Evolutionary conservation across 1,140 invertebrate genomes (phyloP), one percentile per base, ranked within the genome.

Genomic region (Neodiprion virginianus): DNA sequence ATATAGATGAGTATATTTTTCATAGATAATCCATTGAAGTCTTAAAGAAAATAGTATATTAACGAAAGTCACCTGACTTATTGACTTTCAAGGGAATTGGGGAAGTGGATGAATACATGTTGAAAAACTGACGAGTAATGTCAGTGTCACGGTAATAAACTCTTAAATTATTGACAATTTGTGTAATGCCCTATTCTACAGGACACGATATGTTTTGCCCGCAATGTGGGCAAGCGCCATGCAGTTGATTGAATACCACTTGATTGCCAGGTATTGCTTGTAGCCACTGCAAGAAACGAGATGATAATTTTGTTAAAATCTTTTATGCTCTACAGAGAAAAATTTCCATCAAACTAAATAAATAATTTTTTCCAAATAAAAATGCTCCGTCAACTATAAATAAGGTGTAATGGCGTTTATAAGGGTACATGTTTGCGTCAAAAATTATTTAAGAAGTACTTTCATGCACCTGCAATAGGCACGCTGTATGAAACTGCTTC

Each of bases 221-320:
- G 74, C 88, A 89, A 66, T 85, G 76, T 7, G 87, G 87, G 76
- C 88, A 89, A 4, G 76, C 76, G 21, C 88, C 88, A 81, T 85
- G 78, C 65, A 88, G 86, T 17, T 84, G 72, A 67, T 79, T 76
- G 67, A 89, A 89, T 5, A 83, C 78, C 69, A 85, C 75, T 78
- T 86, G 79, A 78, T 87, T 89, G 9, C 74, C 78, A 50, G 79
- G 83, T 14, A 82, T 72, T 17, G 79, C 73, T 79, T 86, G 81
- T 14, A 89, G 74, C 88, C 87, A 89, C 87, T 89, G 74, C 74
- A 85, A 86, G 67, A 71, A 76, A 76, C 73, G 5, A 72, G 5
- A 72, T 12, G 17, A 21, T 40, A 47, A 72, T 17, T 65, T 17
- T 65, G 12, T 65, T 65, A 14, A 65, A 65, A 65, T 3, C 7